Evolutionary conservation across 1,140 invertebrate species (phyloP), one percentile per base, ranked within the genome.

Genomic region (Cydia amplana): DNA sequence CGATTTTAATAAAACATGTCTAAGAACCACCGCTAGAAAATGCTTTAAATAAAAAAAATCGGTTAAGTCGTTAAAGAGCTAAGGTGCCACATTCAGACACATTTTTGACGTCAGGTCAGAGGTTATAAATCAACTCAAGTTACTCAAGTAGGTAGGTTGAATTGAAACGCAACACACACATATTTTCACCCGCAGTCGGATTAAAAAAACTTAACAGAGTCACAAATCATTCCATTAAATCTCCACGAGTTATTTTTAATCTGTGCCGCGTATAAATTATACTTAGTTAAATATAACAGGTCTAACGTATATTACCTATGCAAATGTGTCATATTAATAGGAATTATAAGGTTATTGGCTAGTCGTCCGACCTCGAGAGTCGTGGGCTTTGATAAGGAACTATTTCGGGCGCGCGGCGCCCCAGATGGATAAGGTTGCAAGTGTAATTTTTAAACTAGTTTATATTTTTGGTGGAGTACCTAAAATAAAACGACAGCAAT

Each of bases 381-480:
- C 76, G 84, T 82, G 85, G 80, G 87, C 82, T 85, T 85, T 89
- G 89, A 91, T 91, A 91, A 91, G 88, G 86, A 82, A 77, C 85
- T 88, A 90, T 91, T 89, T 91, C 85, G 84, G 84, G 86, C 79
- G 46, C 43, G 55, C 55, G 55, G 74, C 77, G 76, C 73, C 70
- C 63, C 20, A 60, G 25, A 60, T 74, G 82, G 32, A 86, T 76
- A 86, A 82, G 18, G 74, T 18, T 12, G 85, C 76, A 82, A 74
- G 76, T 87, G 82, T 83, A 82, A 76, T 75, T 81, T 78, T 79
- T 86, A 72, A 79, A 4, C n/a, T 73, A 36, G 18, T 2, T 20
- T 67, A 32, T 32, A 36, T 67, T 32, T 67, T 67, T 18, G n/a
- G 49, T 51, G 49, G n/a, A 51, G 14, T 40, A 4, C 3, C 9